Base-by-base conservation (phyloP, 2,888 invertebrate species). In the Lamproptera curius region DNA sequence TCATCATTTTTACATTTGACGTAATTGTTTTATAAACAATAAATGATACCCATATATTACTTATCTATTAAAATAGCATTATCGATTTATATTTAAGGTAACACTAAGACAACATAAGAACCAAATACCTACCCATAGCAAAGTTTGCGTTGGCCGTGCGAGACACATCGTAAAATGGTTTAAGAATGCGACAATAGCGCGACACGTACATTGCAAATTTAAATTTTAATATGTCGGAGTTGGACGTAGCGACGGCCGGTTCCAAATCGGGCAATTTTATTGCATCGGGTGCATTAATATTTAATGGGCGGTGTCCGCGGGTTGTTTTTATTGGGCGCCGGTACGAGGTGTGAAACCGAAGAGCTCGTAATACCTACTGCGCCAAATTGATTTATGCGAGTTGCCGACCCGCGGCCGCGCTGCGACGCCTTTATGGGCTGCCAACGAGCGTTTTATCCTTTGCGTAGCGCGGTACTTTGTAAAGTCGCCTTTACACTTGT, bases 291-390 rank as follows among this genome's bases (percentile, higher is more conserved):
- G 63, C 57, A 55, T 63, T 57, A 63, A 67, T 70, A 73, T 67
- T 70, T 73, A 72, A 73, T 64, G 56, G 61, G 57, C 51, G 55
- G 51, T 54, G 46, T 46, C 45, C 61, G 62, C 67, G 63, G 54
- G 39, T 34, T 28, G 62, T 61, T 61, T 63, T 74, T 71, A 68
- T 72, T 63, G 64, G 70, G 65, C 67, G 58, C 47, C 57, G 52
- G n/a, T 52, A 45, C 55, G 57, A 73, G 67, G 74, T 72, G 72
- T 66, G 69, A 73, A 75, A 65, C 59, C 63, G 57, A 64, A 71
- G 60, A 62, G 61, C 59, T 52, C 54, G 65, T 65, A 71, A 69
- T 67, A 62, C 63, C 41, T 37, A 36, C 31, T 62, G 52, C 50
- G 57, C 55, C 58, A 54, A 63, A 65, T 67, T 74, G 73, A 74